Conservation (phyloP, 2,888 invertebrate genomes). For the Lagria hirta region DNA sequence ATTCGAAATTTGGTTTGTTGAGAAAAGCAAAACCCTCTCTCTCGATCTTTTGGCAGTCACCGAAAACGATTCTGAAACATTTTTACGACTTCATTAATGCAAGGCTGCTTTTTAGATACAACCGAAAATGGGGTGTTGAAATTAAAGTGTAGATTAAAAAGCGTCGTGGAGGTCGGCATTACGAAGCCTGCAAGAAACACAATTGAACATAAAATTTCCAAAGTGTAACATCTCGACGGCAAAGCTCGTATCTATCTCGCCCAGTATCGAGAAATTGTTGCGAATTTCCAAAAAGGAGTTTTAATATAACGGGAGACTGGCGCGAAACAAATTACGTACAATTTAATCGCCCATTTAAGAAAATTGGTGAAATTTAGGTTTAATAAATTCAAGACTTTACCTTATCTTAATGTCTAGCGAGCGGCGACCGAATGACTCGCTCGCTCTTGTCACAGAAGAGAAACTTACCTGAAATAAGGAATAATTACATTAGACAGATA, state of each 20-base stretch:
- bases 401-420: constrained; percentile 50
- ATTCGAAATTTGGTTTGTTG: constrained; percentile 27
- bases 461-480: constrained; percentile 49
- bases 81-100: constrained; percentile 55
- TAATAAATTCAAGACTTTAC: constrained; percentile 55
- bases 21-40: constrained; percentile 25
- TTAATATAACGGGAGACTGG: constrained; percentile 49
- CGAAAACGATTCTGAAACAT: constrained; percentile 41
- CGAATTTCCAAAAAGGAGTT: constrained; percentile 48
- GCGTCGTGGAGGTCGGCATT: constrained; percentile 43
- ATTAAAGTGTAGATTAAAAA: constrained; percentile 55
- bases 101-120: constrained; percentile 48
- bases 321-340: constrained; percentile 55
- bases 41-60: constrained; percentile 16
- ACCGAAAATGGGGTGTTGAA: constrained; percentile 54
- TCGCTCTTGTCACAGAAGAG: constrained; percentile 17
- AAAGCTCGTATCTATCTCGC: constrained; percentile 21
- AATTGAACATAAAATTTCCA: constrained; percentile 51
- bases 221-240: constrained; percentile 29
- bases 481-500: constrained; percentile 31
- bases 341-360: constrained; percentile 54
- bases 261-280: constrained; percentile 43
- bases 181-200: constrained; percentile 39
- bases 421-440: constrained; percentile 33
- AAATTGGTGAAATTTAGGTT: constrained; percentile 54